Conservation (phyloP, 2,888 invertebrate species). For the Chalcis sispes region DNA sequence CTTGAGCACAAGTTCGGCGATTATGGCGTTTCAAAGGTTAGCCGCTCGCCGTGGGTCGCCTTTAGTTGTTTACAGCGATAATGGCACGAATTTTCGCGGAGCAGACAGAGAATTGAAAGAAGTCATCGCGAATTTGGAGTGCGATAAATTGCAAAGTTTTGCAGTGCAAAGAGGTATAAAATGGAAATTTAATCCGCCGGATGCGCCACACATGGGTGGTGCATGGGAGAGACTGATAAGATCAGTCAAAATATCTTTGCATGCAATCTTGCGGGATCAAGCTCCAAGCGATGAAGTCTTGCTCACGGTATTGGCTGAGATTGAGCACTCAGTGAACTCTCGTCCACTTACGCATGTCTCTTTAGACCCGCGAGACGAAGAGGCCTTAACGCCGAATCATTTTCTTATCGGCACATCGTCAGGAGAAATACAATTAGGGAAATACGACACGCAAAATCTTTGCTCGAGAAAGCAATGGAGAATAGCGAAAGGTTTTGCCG, state of each 20-base stretch:
- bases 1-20: neutral
- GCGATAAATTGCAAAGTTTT: neutral
- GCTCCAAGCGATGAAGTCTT: constrained; percentile 26
- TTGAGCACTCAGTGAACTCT: constrained; percentile 35
- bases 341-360: constrained; percentile 32
- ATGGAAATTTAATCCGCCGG: constrained; percentile 10
- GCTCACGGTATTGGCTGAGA: constrained; percentile 29
- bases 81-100: constrained; percentile 8
- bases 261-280: too few relatives aligned
- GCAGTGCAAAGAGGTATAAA: neutral
- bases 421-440: neutral
- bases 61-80: neutral
- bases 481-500: constrained; percentile 13
- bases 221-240: constrained; percentile 33
- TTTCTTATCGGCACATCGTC: constrained; percentile 40
- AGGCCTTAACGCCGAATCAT: constrained; percentile 33
- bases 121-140: neutral
- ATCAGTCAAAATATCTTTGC: constrained; percentile 37
- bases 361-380: constrained; percentile 7
- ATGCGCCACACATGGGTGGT: constrained; percentile 35
- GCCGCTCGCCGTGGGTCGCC: neutral
- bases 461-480: constrained; percentile 36
- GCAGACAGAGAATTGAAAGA: neutral
- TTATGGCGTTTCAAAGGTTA: neutral
- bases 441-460: constrained; percentile 4